Percentiles rank a stretch among this genome's conserved stretches.
phyloP scores from a whole-genome alignment of 1,140 invertebrate genomes.

The Daktulosphaira vitifoliae region DNA sequence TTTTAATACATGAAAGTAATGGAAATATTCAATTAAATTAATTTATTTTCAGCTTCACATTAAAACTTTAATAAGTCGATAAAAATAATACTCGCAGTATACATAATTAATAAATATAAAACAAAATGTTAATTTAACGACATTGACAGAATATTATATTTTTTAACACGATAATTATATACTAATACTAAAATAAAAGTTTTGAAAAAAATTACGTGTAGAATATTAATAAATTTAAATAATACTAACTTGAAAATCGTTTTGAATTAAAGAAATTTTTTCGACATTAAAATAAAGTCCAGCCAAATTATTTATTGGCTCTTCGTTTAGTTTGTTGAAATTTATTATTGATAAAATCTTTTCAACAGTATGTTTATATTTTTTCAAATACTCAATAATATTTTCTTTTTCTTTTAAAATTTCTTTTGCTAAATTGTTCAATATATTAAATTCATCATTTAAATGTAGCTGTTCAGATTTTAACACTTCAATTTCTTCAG shows the following conservation, averaged over 20 bases:
- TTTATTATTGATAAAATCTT: slow-evolving; percentile 64
- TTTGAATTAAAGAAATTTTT: slow-evolving; percentile 65
- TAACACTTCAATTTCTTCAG: slow-evolving; percentile 69
- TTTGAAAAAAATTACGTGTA: no score
- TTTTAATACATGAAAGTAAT: no score
- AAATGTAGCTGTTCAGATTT: slow-evolving; percentile 67
- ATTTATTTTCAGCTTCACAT: no score
- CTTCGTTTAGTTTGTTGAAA: slow-evolving; percentile 62
- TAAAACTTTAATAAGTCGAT: no score
- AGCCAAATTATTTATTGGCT: slow-evolving; percentile 63
- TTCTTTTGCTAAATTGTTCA: slow-evolving; percentile 57
- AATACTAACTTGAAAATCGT: slow-evolving; percentile 65
- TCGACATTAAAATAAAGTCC: slow-evolving; percentile 69
- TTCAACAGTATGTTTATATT: slow-evolving; percentile 65
- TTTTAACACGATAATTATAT: no score
- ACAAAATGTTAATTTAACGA: no score
- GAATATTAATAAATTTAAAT: no score
- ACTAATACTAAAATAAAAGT: no score
- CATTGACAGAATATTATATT: no score
- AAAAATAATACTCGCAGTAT: no score
- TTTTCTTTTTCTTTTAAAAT: slow-evolving; percentile 36
- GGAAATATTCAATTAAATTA: no score
- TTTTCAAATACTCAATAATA: slow-evolving; percentile 53
- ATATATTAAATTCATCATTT: slow-evolving; percentile 69
- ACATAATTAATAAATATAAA: no score